Evolutionary conservation across 2,113 vertebrate genomes (phyloP).

Genomic region (Lipophrys pholis): DNA sequence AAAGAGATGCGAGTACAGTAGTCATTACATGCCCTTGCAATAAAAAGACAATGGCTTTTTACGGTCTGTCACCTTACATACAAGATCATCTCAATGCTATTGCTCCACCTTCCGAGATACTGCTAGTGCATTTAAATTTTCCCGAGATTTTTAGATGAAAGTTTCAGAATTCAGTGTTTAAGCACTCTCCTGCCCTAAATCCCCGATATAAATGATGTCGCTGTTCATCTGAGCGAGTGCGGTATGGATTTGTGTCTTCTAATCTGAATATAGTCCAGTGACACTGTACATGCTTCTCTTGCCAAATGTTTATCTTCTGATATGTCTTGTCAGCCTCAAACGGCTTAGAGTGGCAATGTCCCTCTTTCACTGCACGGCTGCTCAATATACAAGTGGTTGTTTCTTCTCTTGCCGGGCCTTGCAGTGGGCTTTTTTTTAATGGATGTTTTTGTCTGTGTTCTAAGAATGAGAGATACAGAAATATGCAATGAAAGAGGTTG

Average conservation of each 20-base stretch:
- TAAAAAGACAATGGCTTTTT: no score
- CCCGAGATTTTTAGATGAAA: no score
- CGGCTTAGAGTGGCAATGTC: neutral
- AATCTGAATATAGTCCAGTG: neutral
- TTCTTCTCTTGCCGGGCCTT: constrained; percentile 9
- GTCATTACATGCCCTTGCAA: no score
- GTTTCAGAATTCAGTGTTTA: no score
- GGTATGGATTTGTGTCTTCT: neutral
- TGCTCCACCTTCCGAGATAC: no score
- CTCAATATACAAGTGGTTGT: neutral
- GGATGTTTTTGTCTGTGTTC: constrained; percentile 14
- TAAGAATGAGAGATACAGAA: constrained; percentile 28
- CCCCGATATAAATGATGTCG: neutral
- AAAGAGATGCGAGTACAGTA: no score
- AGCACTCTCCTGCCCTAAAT: neutral
- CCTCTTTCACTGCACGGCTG: neutral
- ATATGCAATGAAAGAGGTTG: constrained; percentile 5
- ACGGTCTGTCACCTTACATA: no score
- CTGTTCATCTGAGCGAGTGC: neutral
- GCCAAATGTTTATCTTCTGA: neutral
- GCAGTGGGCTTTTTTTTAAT: constrained; percentile 3
- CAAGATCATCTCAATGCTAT: no score
- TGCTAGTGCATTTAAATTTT: no score
- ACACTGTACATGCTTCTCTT: neutral
- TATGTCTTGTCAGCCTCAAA: neutral